phyloP scores from a whole-genome alignment of 2,888 invertebrate species.

The Drosophila imparisetae region DNA sequence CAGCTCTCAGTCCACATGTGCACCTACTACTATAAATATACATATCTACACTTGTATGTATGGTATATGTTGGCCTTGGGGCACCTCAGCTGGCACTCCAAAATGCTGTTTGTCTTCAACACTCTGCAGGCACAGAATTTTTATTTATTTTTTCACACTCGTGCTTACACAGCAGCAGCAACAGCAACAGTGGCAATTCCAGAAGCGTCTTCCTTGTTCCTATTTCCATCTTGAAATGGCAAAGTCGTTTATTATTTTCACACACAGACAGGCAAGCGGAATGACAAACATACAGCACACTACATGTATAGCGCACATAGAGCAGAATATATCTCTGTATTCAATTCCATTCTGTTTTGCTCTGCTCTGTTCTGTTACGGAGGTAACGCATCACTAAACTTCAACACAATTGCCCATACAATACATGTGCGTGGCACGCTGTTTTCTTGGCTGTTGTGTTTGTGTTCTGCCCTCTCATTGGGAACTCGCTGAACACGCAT shows the following conservation, averaged over 20 bases:
- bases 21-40: not conserved
- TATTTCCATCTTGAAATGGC: slow-evolving; percentile 55
- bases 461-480: slow-evolving; percentile 41
- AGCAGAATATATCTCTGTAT: slow-evolving; percentile 6
- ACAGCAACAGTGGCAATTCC: slow-evolving; percentile 1
- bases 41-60: not conserved
- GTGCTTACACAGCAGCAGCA: slow-evolving; percentile 53
- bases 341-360: slow-evolving; percentile 18
- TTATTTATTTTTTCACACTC: slow-evolving; percentile 78
- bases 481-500: slow-evolving; percentile 49
- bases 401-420: slow-evolving; percentile 16
- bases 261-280: slow-evolving; percentile 46
- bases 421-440: slow-evolving; percentile 11
- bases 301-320: slow-evolving; percentile 14
- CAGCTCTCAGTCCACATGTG: slow-evolving; percentile 49
- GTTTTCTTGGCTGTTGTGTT: slow-evolving; percentile 28
- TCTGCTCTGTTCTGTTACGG: slow-evolving; percentile 17
- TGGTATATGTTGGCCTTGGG: slow-evolving; percentile 37
- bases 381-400: slow-evolving; percentile 48
- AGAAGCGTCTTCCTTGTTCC: slow-evolving; percentile 1
- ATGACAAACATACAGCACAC: slow-evolving; percentile 23
- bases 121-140: slow-evolving; percentile 55
- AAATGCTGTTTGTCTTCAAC: slow-evolving; percentile 67
- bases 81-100: slow-evolving; percentile 54
- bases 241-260: slow-evolving; percentile 78